phyloP scores from a whole-genome alignment of 2,888 invertebrate species.

The Heliconius aoede region DNA sequence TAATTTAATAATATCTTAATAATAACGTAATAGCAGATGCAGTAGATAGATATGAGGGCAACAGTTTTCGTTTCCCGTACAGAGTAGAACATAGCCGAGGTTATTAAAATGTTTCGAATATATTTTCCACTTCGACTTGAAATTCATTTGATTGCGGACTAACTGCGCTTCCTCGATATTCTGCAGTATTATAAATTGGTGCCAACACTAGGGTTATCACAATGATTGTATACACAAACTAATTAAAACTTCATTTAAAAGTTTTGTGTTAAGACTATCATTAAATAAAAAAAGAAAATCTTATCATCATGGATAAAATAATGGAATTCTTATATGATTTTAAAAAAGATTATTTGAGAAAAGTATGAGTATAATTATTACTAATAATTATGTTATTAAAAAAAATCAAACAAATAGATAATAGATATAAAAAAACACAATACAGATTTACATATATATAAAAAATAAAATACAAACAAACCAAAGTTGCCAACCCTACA shows the following conservation, averaged over 20 bases:
- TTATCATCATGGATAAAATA: too few species aligned
- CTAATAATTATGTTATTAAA: background rate
- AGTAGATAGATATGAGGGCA: background rate
- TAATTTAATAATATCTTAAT: slow-evolving; percentile 9
- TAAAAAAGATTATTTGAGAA: too few species aligned
- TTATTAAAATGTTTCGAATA: slow-evolving; percentile 39
- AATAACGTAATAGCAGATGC: background rate
- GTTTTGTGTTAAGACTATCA: background rate
- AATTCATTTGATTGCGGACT: slow-evolving; percentile 46
- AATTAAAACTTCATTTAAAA: background rate
- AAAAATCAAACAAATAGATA: background rate
- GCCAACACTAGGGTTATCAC: slow-evolving; percentile 37
- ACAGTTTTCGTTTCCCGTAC: slow-evolving; percentile 25
- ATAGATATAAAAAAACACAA: background rate
- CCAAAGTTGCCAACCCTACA: slow-evolving; percentile 41
- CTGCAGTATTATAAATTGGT: slow-evolving; percentile 41
- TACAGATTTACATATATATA: background rate
- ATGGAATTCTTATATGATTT: too few species aligned
- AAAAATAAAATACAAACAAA: background rate
- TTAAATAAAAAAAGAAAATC: too few species aligned
- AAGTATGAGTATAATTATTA: background rate
- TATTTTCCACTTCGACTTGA: slow-evolving; percentile 41
- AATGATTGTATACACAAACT: background rate
- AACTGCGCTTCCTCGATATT: slow-evolving; percentile 48
- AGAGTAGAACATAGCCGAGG: slow-evolving; percentile 1